Percentiles rank a stretch among this genome's conserved stretches.
Evolutionary conservation across 2,113 vertebrate species (phyloP).

Genomic region (Prunella fulvescens): DNA sequence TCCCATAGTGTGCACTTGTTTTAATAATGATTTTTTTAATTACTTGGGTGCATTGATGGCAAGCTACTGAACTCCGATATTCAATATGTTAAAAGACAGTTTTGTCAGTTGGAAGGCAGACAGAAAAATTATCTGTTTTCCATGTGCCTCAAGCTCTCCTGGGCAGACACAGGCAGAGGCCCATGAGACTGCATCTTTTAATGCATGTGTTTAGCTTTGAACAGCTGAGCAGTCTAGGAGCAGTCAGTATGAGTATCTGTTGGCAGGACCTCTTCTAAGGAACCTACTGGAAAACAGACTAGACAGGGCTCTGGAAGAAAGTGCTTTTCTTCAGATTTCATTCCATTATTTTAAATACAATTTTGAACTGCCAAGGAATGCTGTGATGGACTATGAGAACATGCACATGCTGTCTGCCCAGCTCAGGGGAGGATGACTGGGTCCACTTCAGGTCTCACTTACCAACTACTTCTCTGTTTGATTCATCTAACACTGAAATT

Average conservation of each 20-base stretch:
- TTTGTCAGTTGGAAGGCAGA: conserved; percentile 49
- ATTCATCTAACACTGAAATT: neutral
- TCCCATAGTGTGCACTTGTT: conserved; percentile 19
- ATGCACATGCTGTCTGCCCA: neutral
- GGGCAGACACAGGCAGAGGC: neutral
- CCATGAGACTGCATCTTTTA: neutral
- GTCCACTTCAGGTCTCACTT: neutral
- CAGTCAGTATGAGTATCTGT: neutral
- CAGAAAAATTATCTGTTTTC: conserved; percentile 44
- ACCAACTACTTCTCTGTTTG: neutral
- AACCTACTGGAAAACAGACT: neutral
- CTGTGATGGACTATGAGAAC: neutral
- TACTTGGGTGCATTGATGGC: conserved; percentile 56
- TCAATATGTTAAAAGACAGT: conserved; percentile 55
- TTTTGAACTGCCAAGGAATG: neutral
- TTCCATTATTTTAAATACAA: neutral
- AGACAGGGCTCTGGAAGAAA: neutral
- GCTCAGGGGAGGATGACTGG: neutral
- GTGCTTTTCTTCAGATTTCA: neutral
- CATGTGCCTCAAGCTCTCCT: neutral
- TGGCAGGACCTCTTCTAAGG: neutral
- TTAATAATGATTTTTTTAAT: conserved; percentile 63
- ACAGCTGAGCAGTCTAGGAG: neutral
- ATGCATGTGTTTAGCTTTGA: neutral
- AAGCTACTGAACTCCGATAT: conserved; percentile 47